Evolutionary conservation across 2,797 vertebrate species (phyloP).

Genomic region (Trematomus bernacchii): DNA sequence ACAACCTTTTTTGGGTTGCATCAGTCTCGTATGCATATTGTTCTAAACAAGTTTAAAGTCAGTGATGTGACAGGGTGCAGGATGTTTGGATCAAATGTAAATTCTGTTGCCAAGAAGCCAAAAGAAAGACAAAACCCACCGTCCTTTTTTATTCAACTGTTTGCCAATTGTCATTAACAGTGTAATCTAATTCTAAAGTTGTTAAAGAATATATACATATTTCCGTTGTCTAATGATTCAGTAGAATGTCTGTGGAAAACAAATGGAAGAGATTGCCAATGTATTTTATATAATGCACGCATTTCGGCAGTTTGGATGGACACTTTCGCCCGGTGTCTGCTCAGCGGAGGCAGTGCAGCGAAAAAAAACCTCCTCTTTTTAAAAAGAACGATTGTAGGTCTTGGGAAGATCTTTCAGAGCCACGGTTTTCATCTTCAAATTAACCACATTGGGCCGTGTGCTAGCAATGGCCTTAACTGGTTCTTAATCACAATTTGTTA

Average conservation of each 20-base stretch:
- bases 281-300: conserved; percentile 72
- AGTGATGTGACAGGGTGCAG: conserved; percentile 21
- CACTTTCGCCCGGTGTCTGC: conserved; percentile 46
- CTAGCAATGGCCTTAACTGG: conserved; percentile 94
- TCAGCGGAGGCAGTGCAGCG: conserved; percentile 40
- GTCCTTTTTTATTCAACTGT: conserved; percentile 52
- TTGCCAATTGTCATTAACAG: conserved; percentile 71
- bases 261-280: conserved; percentile 74
- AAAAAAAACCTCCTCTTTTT: conserved; percentile 54
- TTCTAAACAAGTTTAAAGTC: conserved; percentile 41
- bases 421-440: conserved; percentile 68
- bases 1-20: conserved; percentile 20
- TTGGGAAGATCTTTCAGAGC: conserved; percentile 69
- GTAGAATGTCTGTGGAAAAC: conserved; percentile 71
- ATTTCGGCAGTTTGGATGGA: conserved; percentile 50
- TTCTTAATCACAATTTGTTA: conserved; percentile 91
- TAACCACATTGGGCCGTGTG: conserved; percentile 80
- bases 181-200: conserved; percentile 72
- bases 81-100: conserved; percentile 44
- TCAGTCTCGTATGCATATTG: conserved; percentile 30
- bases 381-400: conserved; percentile 76
- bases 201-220: conserved; percentile 68
- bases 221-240: conserved; percentile 66
- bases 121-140: conserved; percentile 56
- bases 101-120: conserved; percentile 69